Base-by-base conservation (phyloP, 2,113 vertebrate species). In the Tylochromis polylepis region DNA sequence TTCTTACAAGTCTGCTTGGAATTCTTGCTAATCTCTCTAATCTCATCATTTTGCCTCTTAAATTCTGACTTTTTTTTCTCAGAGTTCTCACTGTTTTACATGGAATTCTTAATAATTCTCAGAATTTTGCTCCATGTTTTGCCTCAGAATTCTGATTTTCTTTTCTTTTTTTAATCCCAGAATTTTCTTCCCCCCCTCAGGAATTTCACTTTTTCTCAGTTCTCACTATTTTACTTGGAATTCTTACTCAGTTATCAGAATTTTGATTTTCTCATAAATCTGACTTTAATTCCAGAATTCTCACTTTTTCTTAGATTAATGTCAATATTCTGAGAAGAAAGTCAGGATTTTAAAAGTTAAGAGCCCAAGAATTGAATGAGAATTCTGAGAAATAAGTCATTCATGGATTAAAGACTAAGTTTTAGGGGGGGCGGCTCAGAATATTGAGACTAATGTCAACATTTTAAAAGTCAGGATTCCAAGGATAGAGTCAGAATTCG, bases 111-210 rank as follows among this genome's bases (percentile, higher is more conserved):
- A 31, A 5, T 62, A 36, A 36, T 62, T 62, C 10, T n/a, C 10
- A 36, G 59, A 14, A 12, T 65, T 65, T 1, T 34, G 8, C 34
- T 7, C 34, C 3, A 34, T 7, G 11, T 65, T 65, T 38, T 27
- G 7, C 56, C 22, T 24, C 11, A 34, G 34, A 34, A 6, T 7
- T 34, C 34, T 34, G 31, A 65, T 36, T 65, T 65, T 6, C 31
- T 65, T 38, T n/a, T 38, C 18, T 38, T n/a, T 38, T 59, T 38
- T 36, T 12, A 65, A 62, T 65, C 60, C 0, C 60, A 65, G 3
- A 65, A 12, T 38, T 38, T 0, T 0, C 8, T 38, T 38, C n/a
- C n/a, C n/a, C n/a, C n/a, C n/a, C 31, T 65, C 2, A 65, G 18
- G 31, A 36, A 65, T 38, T 65, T 65, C 60, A 38, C 18, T 24